A percentile compares a stretch with the other conserved stretches of the same genome.
These are phyloP conservation scores for Genyomyrus donnyi DNA, from an alignment of 2,113 vertebrate species.

Conservation along the genomic window DNA sequence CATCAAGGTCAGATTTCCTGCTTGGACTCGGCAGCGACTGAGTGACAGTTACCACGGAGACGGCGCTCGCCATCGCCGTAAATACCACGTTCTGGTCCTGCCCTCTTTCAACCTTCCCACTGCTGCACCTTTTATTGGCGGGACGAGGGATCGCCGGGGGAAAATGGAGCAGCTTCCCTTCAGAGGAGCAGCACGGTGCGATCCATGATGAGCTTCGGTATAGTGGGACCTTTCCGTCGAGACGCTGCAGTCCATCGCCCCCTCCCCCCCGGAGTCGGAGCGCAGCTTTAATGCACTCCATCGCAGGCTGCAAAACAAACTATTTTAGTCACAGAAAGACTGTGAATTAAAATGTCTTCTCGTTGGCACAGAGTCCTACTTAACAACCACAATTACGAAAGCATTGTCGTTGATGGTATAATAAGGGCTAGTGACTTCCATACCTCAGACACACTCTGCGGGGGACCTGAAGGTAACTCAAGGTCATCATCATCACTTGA, in stretches of 20 bases:
- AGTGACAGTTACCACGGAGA: constrained; percentile 5
- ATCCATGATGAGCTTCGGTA: not conserved
- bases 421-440: not conserved
- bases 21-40: not conserved
- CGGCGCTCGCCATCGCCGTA: not conserved
- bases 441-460: not conserved
- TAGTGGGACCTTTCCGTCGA: not conserved
- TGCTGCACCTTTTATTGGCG: not conserved
- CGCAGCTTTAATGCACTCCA: not conserved
- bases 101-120: not conserved
- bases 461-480: not conserved
- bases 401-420: not conserved
- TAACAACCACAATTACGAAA: not conserved
- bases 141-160: not conserved
- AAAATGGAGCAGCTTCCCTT: not conserved
- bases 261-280: not conserved
- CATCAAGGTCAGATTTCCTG: not conserved
- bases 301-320: not conserved
- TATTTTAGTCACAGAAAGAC: not conserved
- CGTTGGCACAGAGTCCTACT: not conserved
- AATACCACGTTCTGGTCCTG: not conserved
- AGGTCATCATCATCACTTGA: not conserved
- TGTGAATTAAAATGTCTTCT: constrained; percentile 6
- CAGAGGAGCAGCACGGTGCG: not conserved
- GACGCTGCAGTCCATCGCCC: too few relatives aligned